phyloP scores from a whole-genome alignment of 2,797 vertebrate species.

The Protonibea diacanthus region DNA sequence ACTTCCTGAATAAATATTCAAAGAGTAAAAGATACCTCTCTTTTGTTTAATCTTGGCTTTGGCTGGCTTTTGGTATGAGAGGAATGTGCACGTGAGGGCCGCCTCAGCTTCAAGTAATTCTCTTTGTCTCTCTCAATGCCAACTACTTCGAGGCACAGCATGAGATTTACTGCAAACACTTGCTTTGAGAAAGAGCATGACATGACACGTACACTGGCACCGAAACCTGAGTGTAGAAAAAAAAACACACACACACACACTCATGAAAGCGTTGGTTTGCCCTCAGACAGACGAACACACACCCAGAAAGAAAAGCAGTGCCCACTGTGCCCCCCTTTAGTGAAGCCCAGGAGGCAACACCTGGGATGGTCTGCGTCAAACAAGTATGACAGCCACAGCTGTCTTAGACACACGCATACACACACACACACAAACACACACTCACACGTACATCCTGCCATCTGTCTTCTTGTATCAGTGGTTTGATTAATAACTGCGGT shows the following conservation, averaged over 20 bases:
- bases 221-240: constrained; percentile 47
- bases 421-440: constrained; percentile 2
- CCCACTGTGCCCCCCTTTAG: constrained; percentile 24
- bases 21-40: constrained; percentile 41
- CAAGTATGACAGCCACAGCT: constrained; percentile 68
- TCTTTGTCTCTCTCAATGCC: constrained; percentile 53
- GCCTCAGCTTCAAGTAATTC: constrained; percentile 45
- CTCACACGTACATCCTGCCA: constrained; percentile 42
- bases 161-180: constrained; percentile 51
- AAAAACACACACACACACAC: constrained; percentile 32
- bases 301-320: constrained; percentile 34
- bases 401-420: constrained; percentile 23
- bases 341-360: constrained; percentile 74
- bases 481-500: constrained; percentile 63
- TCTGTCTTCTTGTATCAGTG: constrained; percentile 62
- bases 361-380: constrained; percentile 71
- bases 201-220: constrained; percentile 61
- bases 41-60: constrained; percentile 64
- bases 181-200: constrained; percentile 65
- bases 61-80: constrained; percentile 57
- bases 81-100: constrained; percentile 59
- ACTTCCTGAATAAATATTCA: constrained; percentile 43
- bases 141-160: constrained; percentile 59
- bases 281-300: constrained; percentile 40
- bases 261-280: constrained; percentile 35